These are phyloP conservation scores for Yponomeuta malinellus DNA, from an alignment of 2,888 invertebrate species.

Conservation along the genomic window DNA sequence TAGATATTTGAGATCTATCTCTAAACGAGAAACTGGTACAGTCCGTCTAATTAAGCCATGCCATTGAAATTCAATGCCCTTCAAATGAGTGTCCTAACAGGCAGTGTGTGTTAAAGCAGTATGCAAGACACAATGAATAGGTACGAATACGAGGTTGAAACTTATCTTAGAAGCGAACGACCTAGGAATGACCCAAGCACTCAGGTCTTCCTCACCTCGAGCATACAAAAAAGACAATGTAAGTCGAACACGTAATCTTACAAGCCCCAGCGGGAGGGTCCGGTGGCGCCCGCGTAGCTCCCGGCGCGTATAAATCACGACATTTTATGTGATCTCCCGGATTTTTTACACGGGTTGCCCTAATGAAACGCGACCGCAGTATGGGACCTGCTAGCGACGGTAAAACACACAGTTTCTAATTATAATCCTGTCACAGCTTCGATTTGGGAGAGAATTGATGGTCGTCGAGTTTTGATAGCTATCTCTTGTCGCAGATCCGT, in stretches of 20 bases:
- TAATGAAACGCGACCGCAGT: conserved; percentile 75
- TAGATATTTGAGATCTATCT: too few species aligned
- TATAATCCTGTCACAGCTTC: conserved; percentile 73
- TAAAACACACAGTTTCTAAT: conserved; percentile 67
- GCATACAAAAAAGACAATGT: background rate
- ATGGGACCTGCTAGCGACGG: conserved; percentile 58
- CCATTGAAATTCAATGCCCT: too few species aligned
- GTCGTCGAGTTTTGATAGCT: background rate
- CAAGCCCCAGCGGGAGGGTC: conserved; percentile 28
- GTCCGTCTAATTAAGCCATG: too few species aligned
- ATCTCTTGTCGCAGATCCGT: background rate
- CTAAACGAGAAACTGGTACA: too few species aligned
- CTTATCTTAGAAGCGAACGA: conserved; percentile 20
- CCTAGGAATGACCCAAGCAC: too few species aligned
- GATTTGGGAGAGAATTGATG: conserved; percentile 67
- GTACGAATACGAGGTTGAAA: too few species aligned
- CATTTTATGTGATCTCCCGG: conserved; percentile 69
- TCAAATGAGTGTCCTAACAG: too few species aligned
- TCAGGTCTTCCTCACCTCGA: conserved; percentile 29
- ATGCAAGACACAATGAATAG: too few species aligned
- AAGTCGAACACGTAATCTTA: background rate
- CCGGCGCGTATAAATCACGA: conserved; percentile 69
- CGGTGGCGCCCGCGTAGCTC: conserved; percentile 65
- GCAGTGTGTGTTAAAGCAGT: too few species aligned
- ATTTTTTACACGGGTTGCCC: conserved; percentile 58